A percentile compares a stretch with the other conserved stretches of the same genome.
Conservation (phyloP, 2,113 vertebrate species). For the Setophaga kirtlandii region DNA sequence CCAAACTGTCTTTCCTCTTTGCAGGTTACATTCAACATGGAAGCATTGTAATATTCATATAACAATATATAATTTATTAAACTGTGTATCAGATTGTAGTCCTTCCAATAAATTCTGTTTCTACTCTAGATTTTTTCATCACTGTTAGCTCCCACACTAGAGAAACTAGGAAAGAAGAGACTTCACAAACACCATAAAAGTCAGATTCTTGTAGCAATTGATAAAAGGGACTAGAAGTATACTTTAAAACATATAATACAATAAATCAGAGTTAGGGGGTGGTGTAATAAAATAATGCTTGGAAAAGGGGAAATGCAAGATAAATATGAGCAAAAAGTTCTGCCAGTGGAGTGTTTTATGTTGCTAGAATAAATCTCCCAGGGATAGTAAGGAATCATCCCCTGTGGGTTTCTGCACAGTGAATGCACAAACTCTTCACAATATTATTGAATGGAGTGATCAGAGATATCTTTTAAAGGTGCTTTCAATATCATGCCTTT, state of each 20-base stretch:
- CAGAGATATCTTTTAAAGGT: neutral
- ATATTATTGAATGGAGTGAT: neutral
- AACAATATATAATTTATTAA: neutral
- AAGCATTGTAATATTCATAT: neutral
- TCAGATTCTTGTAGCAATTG: neutral
- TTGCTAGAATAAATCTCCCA: neutral
- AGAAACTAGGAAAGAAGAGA: neutral
- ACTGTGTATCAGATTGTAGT: neutral
- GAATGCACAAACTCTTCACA: neutral
- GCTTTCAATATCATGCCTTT: neutral
- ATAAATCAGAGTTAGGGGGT: neutral
- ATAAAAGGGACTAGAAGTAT: neutral
- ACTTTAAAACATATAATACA: neutral
- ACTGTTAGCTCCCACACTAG: neutral
- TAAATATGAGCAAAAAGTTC: neutral
- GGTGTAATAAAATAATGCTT: neutral
- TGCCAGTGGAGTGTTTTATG: neutral
- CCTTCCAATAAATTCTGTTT: neutral
- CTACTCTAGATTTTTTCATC: neutral
- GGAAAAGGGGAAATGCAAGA: neutral
- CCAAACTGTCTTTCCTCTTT: neutral
- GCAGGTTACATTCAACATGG: neutral
- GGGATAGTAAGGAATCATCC: neutral
- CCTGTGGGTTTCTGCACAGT: fast-evolving
- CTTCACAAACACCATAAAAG: neutral